phyloP scores from a whole-genome alignment of 2,888 invertebrate genomes.

The Allophyes oxyacanthae region DNA sequence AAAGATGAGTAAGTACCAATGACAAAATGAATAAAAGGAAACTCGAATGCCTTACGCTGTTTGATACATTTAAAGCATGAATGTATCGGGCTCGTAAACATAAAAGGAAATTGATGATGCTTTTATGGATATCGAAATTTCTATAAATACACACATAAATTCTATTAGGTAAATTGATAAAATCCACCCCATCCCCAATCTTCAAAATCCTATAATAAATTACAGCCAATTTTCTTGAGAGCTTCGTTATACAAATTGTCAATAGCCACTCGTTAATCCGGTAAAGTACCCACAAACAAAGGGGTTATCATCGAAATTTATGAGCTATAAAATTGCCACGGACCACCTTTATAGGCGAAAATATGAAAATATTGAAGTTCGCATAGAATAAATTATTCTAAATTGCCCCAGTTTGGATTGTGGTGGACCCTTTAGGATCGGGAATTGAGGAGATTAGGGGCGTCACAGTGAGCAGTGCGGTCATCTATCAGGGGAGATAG shows the following conservation, averaged over 20 bases:
- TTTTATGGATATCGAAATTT: conserved; percentile 14
- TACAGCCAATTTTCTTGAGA: conserved; percentile 66
- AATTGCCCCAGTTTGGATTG: conserved; percentile 71
- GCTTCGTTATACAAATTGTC: conserved; percentile 65
- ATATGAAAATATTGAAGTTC: conserved; percentile 69
- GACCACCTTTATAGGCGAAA: conserved; percentile 66
- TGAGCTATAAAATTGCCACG: conserved; percentile 71
- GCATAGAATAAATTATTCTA: conserved; percentile 69
- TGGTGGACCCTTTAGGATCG: conserved; percentile 68
- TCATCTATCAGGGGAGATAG: conserved; percentile 61
- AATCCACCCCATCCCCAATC: conserved; percentile 45
- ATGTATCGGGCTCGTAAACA: not conserved
- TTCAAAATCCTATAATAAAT: conserved; percentile 58
- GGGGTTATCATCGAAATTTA: conserved; percentile 73
- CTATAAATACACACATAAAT: conserved; percentile 37
- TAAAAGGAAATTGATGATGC: conserved; percentile 3
- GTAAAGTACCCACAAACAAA: conserved; percentile 68
- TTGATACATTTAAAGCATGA: not conserved
- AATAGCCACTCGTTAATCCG: conserved; percentile 67
- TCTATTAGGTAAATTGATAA: conserved; percentile 53
- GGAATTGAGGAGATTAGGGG: conserved; percentile 64
- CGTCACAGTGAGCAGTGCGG: conserved; percentile 58
- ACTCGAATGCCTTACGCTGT: too few species aligned
- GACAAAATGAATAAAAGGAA: too few species aligned
- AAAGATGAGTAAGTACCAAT: too few species aligned